Evolutionary conservation across 1,140 invertebrate species (phyloP).

Genomic region (Drosophila yakuba): DNA sequence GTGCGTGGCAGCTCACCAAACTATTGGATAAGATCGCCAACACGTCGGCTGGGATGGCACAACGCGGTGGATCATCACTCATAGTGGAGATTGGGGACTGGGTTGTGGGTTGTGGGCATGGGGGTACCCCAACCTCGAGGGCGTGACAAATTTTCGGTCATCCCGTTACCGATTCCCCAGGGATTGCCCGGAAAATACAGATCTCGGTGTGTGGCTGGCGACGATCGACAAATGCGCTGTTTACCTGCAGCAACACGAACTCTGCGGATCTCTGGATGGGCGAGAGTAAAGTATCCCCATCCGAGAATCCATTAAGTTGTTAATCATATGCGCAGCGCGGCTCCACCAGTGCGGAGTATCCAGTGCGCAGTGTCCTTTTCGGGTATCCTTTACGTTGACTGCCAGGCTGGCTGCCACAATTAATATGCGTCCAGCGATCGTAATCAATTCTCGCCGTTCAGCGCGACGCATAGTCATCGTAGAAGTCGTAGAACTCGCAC

Average conservation of each 20-base stretch:
- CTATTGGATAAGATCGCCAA: conserved; percentile 67
- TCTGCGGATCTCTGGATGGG: conserved; percentile 37
- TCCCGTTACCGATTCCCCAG: conserved; percentile 38
- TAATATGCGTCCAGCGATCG: conserved; percentile 83
- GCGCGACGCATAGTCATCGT: conserved; percentile 58
- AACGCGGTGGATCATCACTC: conserved; percentile 30
- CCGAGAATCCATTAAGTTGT: conserved; percentile 75
- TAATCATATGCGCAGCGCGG: conserved; percentile 76
- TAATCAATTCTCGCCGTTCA: conserved; percentile 71
- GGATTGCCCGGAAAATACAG: conserved; percentile 17
- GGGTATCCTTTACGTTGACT: conserved; percentile 66
- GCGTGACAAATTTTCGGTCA: conserved; percentile 74
- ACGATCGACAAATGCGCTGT: conserved; percentile 76
- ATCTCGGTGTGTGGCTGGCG: conserved; percentile 64
- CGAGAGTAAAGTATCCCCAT: conserved; percentile 34
- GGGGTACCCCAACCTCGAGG: conserved; percentile 1
- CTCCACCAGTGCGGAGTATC: conserved; percentile 21
- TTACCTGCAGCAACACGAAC: conserved; percentile 79
- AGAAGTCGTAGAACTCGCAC: conserved; percentile 20
- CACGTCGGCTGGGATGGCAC: conserved; percentile 20
- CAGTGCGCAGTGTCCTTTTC: conserved; percentile 49
- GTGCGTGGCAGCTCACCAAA: conserved; percentile 57
- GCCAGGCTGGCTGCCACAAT: conserved; percentile 59
- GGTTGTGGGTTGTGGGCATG: neutral
- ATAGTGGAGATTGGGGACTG: conserved; percentile 31